Conservation (phyloP, 2,888 invertebrate species). For the Drosophila mimetica region DNA sequence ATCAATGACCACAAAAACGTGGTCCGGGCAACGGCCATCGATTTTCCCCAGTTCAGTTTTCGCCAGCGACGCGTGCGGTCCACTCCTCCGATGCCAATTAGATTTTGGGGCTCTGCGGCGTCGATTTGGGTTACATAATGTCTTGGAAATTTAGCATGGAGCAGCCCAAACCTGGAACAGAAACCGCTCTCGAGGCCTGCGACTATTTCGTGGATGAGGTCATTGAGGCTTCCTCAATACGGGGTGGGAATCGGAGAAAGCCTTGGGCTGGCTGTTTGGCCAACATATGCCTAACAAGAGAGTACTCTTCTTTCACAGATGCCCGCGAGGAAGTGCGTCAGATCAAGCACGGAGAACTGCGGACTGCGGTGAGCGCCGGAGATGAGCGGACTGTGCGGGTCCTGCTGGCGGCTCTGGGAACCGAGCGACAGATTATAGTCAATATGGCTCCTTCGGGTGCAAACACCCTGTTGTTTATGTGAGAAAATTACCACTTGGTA, state of each 20-base stretch:
- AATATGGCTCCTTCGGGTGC: conserved; percentile 95
- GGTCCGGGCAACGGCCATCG: conserved; percentile 50
- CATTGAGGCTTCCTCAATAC: conserved; percentile 85
- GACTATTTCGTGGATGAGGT: conserved; percentile 90
- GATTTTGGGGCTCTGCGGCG: conserved; percentile 1
- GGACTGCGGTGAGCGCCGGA: conserved; percentile 91
- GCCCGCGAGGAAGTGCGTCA: conserved; percentile 89
- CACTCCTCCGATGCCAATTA: conserved; percentile 12
- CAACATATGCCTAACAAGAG: conserved; percentile 35
- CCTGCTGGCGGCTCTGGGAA: conserved; percentile 88
- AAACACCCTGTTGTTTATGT: conserved; percentile 94
- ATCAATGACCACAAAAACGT: conserved; percentile 62
- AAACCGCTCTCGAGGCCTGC: conserved; percentile 88
- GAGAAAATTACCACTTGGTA: conserved; percentile 82
- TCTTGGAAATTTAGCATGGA: conserved; percentile 83
- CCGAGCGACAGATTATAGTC: conserved; percentile 89
- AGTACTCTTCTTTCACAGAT: conserved; percentile 65
- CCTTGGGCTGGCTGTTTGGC: neutral
- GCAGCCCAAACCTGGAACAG: conserved; percentile 85
- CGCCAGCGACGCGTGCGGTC: conserved; percentile 39
- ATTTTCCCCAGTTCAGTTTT: conserved; percentile 68
- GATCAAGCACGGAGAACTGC: conserved; percentile 90
- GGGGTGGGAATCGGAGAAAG: conserved; percentile 62
- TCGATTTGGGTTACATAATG: conserved; percentile 73
- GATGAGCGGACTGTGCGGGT: conserved; percentile 88